phyloP scores from a whole-genome alignment of 2,888 invertebrate species.

The Nomada ferruginata region DNA sequence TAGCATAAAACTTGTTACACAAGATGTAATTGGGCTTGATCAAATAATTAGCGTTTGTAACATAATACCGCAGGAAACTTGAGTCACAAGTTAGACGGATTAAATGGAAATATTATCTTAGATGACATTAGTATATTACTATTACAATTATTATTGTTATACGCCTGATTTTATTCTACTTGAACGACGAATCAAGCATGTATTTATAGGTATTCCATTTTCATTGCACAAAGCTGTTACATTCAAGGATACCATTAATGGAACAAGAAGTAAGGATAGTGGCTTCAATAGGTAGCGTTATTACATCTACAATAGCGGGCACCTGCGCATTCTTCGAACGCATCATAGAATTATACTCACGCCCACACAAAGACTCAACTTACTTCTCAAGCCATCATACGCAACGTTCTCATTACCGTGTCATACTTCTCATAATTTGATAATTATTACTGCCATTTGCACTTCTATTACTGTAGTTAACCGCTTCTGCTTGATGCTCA shows the following conservation, averaged over 20 bases:
- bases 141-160: too few relatives aligned
- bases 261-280: neutral
- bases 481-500: neutral
- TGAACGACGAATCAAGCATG: neutral
- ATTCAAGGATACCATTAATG: neutral
- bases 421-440: slow-evolving; percentile 1
- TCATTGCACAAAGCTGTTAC: neutral
- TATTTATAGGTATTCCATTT: too few relatives aligned
- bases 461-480: neutral
- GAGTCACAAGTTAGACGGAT: too few relatives aligned
- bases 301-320: neutral
- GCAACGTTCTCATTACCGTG: slow-evolving; percentile 2
- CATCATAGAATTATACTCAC: slow-evolving; percentile 3
- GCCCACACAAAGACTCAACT: slow-evolving; percentile 2
- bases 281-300: neutral
- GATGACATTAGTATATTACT: too few relatives aligned
- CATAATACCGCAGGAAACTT: too few relatives aligned
- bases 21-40: neutral
- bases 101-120: too few relatives aligned
- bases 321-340: slow-evolving; percentile 17
- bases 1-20: neutral
- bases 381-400: neutral
- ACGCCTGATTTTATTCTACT: neutral
- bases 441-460: neutral
- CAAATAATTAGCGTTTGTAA: neutral